Evolutionary conservation across 2,113 vertebrate species (phyloP), one percentile per base, ranked within the genome.

Genomic region (Rhineura floridana): DNA sequence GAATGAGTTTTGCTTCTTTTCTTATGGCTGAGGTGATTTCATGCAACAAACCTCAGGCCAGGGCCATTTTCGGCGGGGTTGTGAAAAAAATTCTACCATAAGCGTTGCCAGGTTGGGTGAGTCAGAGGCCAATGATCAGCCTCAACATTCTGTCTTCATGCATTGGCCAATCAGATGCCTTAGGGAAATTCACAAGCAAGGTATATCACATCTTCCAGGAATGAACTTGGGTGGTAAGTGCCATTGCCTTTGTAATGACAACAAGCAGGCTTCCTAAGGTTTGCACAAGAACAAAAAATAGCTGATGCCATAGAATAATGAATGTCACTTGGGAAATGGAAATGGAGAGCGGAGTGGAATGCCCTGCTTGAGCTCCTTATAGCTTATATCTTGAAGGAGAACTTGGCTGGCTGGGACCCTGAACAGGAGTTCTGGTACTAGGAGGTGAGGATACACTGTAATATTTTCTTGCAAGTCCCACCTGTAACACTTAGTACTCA

Each of bases 1-100:
- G 72, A 90, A 77, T 83, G 70, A 67, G 81, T 83, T 83, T 76
- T 50, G 80, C 72, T 83, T 83, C 70, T 52, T 88, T 83, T 83
- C 36, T 83, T 52, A 11, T 67, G 12, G 23, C 5, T 9, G 33
- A 23, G 15, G 13, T 55, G 46, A 44, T 21, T 2, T 15, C 39
- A 39, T 75, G 12, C 23, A 65, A 28, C 36, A 30, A 25, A 44
- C 23, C 50, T n/a, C n/a, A 48, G 52, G 13, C 30, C 4, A 23
- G 11, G 39, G 36, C 2, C 30, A 75, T 17, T 75, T 67, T 15
- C 62, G 0, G 23, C 5, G 7, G 19, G 19, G 44, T 17, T 73
- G 21, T 3, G 12, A 69, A n/a, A 44, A 70, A 87, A 50, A 80
- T 17, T 39, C n/a, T 59, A 81, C 44, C 28, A 50, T n/a, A 72